Evolutionary conservation across 2,797 vertebrate genomes (phyloP).

Genomic region (Corythornis leucogaster): DNA sequence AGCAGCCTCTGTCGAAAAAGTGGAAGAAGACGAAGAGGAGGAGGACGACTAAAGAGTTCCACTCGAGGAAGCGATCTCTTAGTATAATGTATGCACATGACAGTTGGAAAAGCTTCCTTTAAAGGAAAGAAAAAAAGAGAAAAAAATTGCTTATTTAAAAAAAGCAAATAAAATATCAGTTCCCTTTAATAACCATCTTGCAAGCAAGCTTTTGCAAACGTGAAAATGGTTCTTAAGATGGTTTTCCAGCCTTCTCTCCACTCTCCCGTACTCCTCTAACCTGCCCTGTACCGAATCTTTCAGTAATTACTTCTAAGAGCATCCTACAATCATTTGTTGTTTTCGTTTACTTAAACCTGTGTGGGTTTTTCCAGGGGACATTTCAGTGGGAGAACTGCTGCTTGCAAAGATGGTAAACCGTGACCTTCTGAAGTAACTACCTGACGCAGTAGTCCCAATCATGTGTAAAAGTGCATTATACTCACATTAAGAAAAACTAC

Average conservation of each 20-base stretch:
- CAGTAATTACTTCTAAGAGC: neutral
- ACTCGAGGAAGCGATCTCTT: conserved; percentile 50
- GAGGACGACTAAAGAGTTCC: conserved; percentile 72
- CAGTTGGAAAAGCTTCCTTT: conserved; percentile 71
- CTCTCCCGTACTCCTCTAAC: conserved; percentile 1
- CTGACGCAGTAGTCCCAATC: conserved; percentile 59
- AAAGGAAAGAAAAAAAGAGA: neutral
- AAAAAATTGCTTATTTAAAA: neutral
- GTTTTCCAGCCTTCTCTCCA: conserved; percentile 20
- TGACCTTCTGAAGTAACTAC: conserved; percentile 71
- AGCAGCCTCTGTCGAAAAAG: conserved; percentile 72
- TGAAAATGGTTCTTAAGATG: conserved; percentile 3
- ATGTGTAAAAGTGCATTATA: conserved; percentile 70
- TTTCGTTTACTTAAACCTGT: neutral
- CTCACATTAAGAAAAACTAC: conserved; percentile 77
- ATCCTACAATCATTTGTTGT: conserved; percentile 2
- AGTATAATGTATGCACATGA: conserved; percentile 65
- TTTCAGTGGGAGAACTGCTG: conserved; percentile 46
- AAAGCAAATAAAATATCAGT: neutral
- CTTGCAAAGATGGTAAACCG: conserved; percentile 59
- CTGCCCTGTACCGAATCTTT: conserved; percentile 1
- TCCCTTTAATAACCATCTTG: conserved; percentile 20
- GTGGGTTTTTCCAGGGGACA: conserved; percentile 21
- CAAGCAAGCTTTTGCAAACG: conserved; percentile 17
- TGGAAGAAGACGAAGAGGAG: conserved; percentile 77